phyloP scores from a whole-genome alignment of 2,113 vertebrate genomes.

The human region GRCh38 chr5:154012501-154013000 shows the following conservation, averaged over 20 bases:
- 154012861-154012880: not conserved
- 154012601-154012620: not conserved
- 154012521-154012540: not conserved
- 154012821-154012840: not conserved
- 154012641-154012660: conserved; percentile 29
- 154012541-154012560: not conserved
- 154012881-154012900: not conserved
- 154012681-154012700: conserved; percentile 10
- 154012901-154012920: not conserved
- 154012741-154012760: not conserved
- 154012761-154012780: not conserved
- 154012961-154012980: not conserved
- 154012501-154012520: not conserved
- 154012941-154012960: not conserved
- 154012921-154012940: not conserved
- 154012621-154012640: not conserved
- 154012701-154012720: not conserved
- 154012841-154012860: not conserved
- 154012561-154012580: not conserved
- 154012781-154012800: not conserved
- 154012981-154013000: not conserved
- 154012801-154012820: not conserved
- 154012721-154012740: not conserved
- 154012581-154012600: not conserved
- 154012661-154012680: not conserved